Evolutionary conservation across 2,888 invertebrate species (phyloP), one percentile per base, ranked within the genome.

Genomic region (Phasia obesa): DNA sequence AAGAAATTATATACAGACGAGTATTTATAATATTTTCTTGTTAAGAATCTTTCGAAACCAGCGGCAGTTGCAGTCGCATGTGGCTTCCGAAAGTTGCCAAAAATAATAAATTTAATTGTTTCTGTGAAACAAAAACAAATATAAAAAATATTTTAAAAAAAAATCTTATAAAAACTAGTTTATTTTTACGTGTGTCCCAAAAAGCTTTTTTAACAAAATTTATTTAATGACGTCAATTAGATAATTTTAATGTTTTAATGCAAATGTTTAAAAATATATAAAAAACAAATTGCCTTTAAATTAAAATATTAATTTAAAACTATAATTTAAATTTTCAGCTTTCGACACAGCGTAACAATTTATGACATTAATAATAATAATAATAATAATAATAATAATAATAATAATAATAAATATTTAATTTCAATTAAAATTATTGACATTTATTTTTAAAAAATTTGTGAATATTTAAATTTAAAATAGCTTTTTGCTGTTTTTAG

Each of bases 221-320:
- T 31, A 21, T 35, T 35, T 13, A 60, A 69, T 77, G 76, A 77
- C 76, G 69, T 77, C 76, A 76, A 62, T 69, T 31, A n/a, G 51
- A 5, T 13, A 31, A n/a, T n/a, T n/a, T n/a, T 27, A 44, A 55
- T 42, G 5, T 6, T 35, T 35, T 35, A 4, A 11, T 15, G 15
- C 15, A 51, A 19, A 60, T 35, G 21, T 38, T 44, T 15, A 47
- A 17, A 42, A 15, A n/a, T 4, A 42, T 4, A 49, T 11, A 49
- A 21, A 49, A 21, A 49, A 42, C 35, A 35, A 35, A 5, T 2
- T 3, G 11, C 35, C 11, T 35, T 35, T 35, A n/a, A 3, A 35
- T 35, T 35, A 35, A 11, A 35, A 35, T 11, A 35, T 11, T 35
- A 1, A 35, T 35, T 35, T 11, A 2, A 11, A 35, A 35, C 11